Base-by-base conservation (phyloP, 1,140 invertebrate species). In the Arion vulgaris region DNA sequence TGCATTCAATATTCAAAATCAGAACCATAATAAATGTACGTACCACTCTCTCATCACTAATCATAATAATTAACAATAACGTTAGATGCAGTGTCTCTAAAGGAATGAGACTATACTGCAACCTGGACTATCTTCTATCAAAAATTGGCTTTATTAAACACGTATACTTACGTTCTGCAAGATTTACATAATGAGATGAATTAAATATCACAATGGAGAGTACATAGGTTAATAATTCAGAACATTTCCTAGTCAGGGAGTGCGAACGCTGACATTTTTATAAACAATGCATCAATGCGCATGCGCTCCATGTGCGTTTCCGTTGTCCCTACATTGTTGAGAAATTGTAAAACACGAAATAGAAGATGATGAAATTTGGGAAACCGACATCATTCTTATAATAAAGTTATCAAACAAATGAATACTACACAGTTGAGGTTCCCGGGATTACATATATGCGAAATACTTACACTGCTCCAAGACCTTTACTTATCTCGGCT, bases 241-340 rank as follows among this genome's bases (percentile, higher is more conserved):
- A 32, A 66, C 62, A 66, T 13, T 66, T 66, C n/a, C 62, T 66
- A 2, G 62, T 66, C 62, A 66, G 11, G 1, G n/a, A 66, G 62
- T 66, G 17, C 62, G 62, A 15, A 66, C 62, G 62, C 62, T 66
- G 62, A 66, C 62, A 66, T 66, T 66, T 66, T 66, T 66, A 66
- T 66, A 66, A 66, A 66, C 62, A 66, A 66, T 66, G 62, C 62
- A 28, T 66, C 62, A 34, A 5, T 32, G 62, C 62, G 62, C 62
- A 66, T 66, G 62, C 62, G 62, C 32, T 32, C 5, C 5, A 66
- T 66, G 17, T 28, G 62, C 28, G 32, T 17, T 66, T 66, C 62
- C 62, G 62, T 34, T 66, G 62, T 34, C n/a, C 7, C 32, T 11
- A 66, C 4, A 66, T 66, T n/a, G 17, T 2, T 23, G 19, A 66